Percentiles rank a stretch among this genome's conserved stretches.
Conservation (phyloP, 2,113 vertebrate species). For the Periophthalmus modestus region DNA sequence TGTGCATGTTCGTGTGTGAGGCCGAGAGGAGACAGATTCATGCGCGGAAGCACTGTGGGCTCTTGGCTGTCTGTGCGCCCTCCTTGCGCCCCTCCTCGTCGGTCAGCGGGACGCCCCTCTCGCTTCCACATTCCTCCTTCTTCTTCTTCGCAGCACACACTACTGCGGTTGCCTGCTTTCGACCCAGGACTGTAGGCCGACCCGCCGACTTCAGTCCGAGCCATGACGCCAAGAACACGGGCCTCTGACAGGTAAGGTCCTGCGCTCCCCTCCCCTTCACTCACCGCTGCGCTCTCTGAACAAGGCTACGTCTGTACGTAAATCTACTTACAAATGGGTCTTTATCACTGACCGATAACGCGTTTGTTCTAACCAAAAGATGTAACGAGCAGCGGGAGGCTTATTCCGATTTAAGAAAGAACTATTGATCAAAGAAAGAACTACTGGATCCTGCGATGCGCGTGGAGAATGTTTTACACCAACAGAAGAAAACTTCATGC, state of each 20-base stretch:
- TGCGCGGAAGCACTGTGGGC: not conserved
- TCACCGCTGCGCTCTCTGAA: slow-evolving; percentile 7
- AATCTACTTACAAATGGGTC: not conserved
- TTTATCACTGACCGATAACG: slow-evolving; percentile 14
- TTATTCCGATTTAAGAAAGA: not conserved
- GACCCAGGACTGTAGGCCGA: slow-evolving; percentile 8
- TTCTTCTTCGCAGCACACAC: slow-evolving; percentile 20
- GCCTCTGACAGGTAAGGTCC: slow-evolving; percentile 58
- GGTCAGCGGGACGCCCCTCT: slow-evolving; percentile 53
- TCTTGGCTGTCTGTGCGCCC: slow-evolving; percentile 13
- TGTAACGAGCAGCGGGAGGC: not conserved
- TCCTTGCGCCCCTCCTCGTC: slow-evolving; percentile 55
- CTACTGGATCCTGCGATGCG: not conserved
- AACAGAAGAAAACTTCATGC: not conserved
- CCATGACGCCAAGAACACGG: not conserved
- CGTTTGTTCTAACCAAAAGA: not conserved
- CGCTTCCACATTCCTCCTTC: slow-evolving; percentile 33
- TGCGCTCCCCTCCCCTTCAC: not conserved
- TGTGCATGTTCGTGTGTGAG: not conserved
- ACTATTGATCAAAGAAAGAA: not conserved
- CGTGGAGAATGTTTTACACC: not conserved
- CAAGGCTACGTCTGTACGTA: slow-evolving; percentile 34
- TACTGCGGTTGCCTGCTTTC: slow-evolving; percentile 8
- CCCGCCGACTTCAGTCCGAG: not conserved
- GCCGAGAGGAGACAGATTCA: not conserved